Conservation (phyloP, 35 echinoderm and acorn worm genomes). For the Apostichopus californicus region DNA sequence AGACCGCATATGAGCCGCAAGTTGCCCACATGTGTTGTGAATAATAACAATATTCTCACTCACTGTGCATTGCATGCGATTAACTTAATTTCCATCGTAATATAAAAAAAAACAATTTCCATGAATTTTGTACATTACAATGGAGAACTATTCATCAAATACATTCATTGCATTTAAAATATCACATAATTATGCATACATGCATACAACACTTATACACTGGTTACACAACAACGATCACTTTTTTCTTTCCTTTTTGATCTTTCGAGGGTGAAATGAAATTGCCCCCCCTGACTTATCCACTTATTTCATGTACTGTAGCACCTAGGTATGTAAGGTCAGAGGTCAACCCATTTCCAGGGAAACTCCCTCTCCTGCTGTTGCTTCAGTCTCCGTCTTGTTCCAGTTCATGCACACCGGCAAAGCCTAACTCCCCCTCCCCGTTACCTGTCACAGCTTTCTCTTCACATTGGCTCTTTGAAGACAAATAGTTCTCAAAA, state of each 20-base stretch:
- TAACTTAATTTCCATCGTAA: too few relatives aligned
- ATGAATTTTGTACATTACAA: too few relatives aligned
- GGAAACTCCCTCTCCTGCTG: neutral
- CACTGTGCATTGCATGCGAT: too few relatives aligned
- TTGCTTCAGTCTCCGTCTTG: slow-evolving; percentile 23
- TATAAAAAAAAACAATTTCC: too few relatives aligned
- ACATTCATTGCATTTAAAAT: neutral
- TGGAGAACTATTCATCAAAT: too few relatives aligned
- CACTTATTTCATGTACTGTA: neutral
- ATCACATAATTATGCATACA: neutral
- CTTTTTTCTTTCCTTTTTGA: too few relatives aligned
- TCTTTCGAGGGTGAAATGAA: too few relatives aligned
- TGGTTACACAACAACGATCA: too few relatives aligned
- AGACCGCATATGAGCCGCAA: too few relatives aligned
- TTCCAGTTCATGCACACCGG: slow-evolving; percentile 79
- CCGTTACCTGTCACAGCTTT: slow-evolving; percentile 4
- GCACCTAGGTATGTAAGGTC: neutral
- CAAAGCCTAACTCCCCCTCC: slow-evolving; percentile 59
- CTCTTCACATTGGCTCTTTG: slow-evolving; percentile 9
- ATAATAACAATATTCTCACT: too few relatives aligned
- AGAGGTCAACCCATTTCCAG: neutral
- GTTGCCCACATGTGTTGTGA: too few relatives aligned
- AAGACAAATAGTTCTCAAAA: slow-evolving; percentile 66
- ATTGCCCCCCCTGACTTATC: too few relatives aligned
- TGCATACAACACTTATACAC: neutral